phyloP scores from a whole-genome alignment of 2,797 vertebrate genomes.

The Rallus crepitans region DNA sequence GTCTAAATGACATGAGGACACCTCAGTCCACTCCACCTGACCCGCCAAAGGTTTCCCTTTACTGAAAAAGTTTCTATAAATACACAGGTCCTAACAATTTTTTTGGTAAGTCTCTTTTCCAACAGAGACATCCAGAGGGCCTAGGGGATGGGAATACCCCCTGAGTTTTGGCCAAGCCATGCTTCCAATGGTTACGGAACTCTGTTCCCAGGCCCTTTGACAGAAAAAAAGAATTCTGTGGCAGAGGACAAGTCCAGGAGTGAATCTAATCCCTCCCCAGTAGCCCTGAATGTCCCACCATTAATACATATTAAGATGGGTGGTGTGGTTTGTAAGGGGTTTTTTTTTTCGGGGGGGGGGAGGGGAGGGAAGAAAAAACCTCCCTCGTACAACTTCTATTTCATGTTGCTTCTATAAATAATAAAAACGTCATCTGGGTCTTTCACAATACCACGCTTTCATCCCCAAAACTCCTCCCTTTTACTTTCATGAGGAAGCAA shows the following conservation, averaged over 20 bases:
- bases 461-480: background rate
- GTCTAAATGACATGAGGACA: background rate
- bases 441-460: background rate
- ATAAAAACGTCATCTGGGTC: background rate
- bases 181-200: background rate
- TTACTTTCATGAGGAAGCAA: background rate
- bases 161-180: background rate
- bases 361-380: background rate
- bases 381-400: background rate
- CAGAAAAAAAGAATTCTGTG: background rate
- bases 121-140: background rate
- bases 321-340: background rate
- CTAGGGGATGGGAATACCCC: background rate
- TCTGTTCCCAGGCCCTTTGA: background rate
- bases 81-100: background rate
- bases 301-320: background rate
- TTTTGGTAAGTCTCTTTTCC: background rate
- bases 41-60: background rate
- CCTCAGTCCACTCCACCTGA: background rate
- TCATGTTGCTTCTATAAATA: background rate
- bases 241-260: background rate
- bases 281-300: background rate
- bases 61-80: background rate
- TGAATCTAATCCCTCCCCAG: background rate
- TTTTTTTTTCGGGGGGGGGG: too few species aligned